Evolutionary conservation across 2,113 vertebrate genomes (phyloP), one percentile per base, ranked within the genome.

Genomic region (Merops nubicus): DNA sequence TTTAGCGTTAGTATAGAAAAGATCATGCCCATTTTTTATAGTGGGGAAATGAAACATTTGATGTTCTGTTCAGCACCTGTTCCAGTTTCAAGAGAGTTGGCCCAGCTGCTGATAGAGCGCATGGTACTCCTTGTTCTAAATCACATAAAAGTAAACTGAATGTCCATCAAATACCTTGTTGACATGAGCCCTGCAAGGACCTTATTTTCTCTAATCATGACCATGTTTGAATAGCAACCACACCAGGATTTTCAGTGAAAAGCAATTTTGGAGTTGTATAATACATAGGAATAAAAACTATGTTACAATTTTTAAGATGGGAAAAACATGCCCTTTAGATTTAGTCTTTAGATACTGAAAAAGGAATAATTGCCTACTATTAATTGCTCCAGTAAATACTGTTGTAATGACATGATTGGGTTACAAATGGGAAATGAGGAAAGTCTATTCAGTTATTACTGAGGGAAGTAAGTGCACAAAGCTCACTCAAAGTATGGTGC

Each of bases 1-100:
- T 59, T 77, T 89, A 84, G 60, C 43, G 67, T 79, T 72, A 48
- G 42, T 81, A 45, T 64, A 81, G 93, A 96, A 95, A 86, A 68
- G 1, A 67, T 48, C 8, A 1, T 77, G 22, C 19, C 19, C 6
- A 7, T 64, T 91, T 86, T 83, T 68, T 75, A 15, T 40, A 23
- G 21, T 16, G 34, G 12, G 19, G 25, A 88, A 86, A 63, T 28
- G 18, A 42, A 14, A 64, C 14, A 2, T n/a, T 22, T 83, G 47
- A 20, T 90, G 42, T 7, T 91, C 16, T 22, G 4, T 12, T 59
- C 42, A 93, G 59, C 59, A 83, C n/a, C 50, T 90, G 70, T 54
- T 77, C 34, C 72, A 59, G 23, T 70, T 91, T 88, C 23, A n/a
- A 67, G 42, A 76, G 42, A 29, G 8, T 17, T 93, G 56, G 67